Evolutionary conservation across 2,113 vertebrate genomes (phyloP).

Genomic region (Cryptomyrus ogoouensis): DNA sequence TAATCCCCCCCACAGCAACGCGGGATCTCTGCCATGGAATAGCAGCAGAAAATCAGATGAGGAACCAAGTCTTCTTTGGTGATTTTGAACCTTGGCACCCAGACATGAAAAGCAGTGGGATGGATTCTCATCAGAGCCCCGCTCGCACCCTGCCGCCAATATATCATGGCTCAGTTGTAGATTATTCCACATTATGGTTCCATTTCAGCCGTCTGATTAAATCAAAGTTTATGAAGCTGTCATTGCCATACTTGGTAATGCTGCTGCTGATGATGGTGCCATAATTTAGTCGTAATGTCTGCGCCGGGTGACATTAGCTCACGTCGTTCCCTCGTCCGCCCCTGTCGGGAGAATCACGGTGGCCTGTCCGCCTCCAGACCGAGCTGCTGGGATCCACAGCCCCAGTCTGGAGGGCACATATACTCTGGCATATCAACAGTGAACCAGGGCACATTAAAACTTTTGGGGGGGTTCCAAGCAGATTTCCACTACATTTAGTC

Average conservation of each 20-base stretch:
- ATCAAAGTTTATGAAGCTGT: conserved; percentile 66
- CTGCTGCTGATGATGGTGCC: conserved; percentile 43
- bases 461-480: neutral
- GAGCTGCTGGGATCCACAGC: conserved; percentile 17
- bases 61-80: conserved; percentile 11
- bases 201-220: conserved; percentile 57
- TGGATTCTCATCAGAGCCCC: conserved; percentile 53
- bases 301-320: conserved; percentile 48
- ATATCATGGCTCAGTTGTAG: conserved; percentile 50
- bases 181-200: conserved; percentile 59
- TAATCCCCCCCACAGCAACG: neutral
- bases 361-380: conserved; percentile 7
- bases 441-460: neutral
- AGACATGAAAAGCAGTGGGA: conserved; percentile 25
- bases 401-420: conserved; percentile 8
- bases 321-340: neutral
- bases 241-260: conserved; percentile 36
- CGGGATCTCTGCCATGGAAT: neutral
- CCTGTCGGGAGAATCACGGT: neutral
- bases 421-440: neutral
- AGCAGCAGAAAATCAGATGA: neutral
- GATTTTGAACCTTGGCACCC: conserved; percentile 46
- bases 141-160: conserved; percentile 43
- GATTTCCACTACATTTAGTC: neutral
- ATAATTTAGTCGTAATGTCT: conserved; percentile 50